Evolutionary conservation across 2,888 invertebrate genomes (phyloP), one percentile per base, ranked within the genome.

Genomic region (Tribolium freemani): DNA sequence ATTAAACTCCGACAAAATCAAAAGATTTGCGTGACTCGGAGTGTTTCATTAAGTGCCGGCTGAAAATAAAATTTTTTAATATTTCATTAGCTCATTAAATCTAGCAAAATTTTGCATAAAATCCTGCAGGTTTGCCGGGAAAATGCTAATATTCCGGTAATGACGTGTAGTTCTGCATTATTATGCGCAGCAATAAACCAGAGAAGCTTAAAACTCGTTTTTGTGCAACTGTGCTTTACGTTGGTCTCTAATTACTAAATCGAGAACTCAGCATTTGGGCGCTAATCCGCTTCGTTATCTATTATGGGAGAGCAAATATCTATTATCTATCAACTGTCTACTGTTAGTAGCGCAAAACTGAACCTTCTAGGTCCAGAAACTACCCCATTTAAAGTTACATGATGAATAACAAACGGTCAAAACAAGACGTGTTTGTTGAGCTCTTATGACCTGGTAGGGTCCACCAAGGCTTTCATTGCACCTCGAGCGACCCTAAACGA

Each of bases 371-470:
- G 8, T 3, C 38, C 38, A 26, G 26, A 3, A 5, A 38, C 38
- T 38, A 60, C 10, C 20, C 61, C 60, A 69, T 68, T 72, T 74
- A 69, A 72, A 69, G 68, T 71, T 68, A 68, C 68, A 70, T 31
- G 68, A 26, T 26, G 63, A 63, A 75, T 75, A 75, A 71, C 73
- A 71, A 75, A 56, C 53, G 63, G 61, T 20, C 58, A 75, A 68
- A 67, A 75, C 75, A 72, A 68, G 68, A 57, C 69, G 51, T 75
- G 75, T 75, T 75, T 75, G 72, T 66, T 63, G 61, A 75, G 73
- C 71, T 75, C 63, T 75, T 73, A 71, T 73, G 60, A 73, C 73
- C 69, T 69, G 30, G 48, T 21, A 66, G 60, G 66, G 45, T 53
- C 53, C 56, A 50, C 51, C 30, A 48, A 21, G 60, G 69, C 50